Base-by-base conservation (phyloP, 2,113 vertebrate species). In the Corvus hawaiiensis region DNA sequence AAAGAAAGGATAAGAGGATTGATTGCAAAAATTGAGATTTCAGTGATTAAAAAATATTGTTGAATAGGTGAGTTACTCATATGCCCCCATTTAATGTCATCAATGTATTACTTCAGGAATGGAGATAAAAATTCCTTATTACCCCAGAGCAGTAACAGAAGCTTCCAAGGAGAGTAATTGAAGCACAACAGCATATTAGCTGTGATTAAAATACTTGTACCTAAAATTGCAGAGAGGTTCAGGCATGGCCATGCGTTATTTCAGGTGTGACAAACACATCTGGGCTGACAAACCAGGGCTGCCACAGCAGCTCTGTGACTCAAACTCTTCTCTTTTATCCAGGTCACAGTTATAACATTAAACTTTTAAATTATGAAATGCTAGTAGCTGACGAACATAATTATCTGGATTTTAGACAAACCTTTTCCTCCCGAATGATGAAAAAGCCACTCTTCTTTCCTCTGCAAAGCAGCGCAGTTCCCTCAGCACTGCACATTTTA, bases 1-100 rank as follows among this genome's bases (percentile, higher is more conserved):
- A 94, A 94, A 73, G 69, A 68, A 73, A 88, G 66, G 93, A 62
- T 90, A 94, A 96, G 73, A 69, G 58, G 87, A 96, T 37, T 83
- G 87, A 96, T 88, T 87, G 73, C 67, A 81, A 90, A 95, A 94
- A 17, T 15, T 56, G 44, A 91, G 86, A 92, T 93, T 84, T 41
- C 71, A 55, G 72, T 71, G 80, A 96, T 90, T 92, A 80, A 35
- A 68, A 94, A 75, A 41, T 72, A 87, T 18, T 56, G 39, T 39
- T 62, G 71, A 80, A 77, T 46, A 79, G 27, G 54, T 82, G 87
- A 96, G 92, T 77, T 88, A 95, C 71, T 80, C 75, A 93, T 83
- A 93, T 55, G 74, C 73, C 78, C 85, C 51, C 74, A 67, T 63
- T 87, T 79, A 84, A 68, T 55, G 68, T 58, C 66, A 88, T 78